Percentiles rank a stretch among this genome's conserved stretches.
These are phyloP conservation scores for Sebastes wilsoni DNA, from an alignment of 2,797 vertebrate genomes.

Conservation along the genomic window DNA sequence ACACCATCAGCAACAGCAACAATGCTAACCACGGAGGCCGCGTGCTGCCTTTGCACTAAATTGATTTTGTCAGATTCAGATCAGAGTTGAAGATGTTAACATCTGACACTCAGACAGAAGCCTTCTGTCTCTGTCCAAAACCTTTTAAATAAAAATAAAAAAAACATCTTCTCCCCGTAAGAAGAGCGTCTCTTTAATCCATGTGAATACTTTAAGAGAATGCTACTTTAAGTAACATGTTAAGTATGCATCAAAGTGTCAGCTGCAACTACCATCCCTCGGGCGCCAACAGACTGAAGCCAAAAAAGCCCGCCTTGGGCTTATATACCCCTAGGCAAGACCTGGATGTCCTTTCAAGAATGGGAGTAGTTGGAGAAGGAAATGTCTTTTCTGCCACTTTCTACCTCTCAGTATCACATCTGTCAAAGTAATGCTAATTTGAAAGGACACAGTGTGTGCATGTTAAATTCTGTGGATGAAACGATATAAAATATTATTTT, in stretches of 20 bases:
- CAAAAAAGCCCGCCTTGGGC: constrained; percentile 83
- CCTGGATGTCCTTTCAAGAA: constrained; percentile 83
- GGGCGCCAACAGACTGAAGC: constrained; percentile 63
- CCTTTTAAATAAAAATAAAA: constrained; percentile 56
- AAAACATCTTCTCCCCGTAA: constrained; percentile 24
- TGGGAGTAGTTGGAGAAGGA: constrained; percentile 65
- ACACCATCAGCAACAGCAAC: background rate
- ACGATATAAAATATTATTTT: background rate
- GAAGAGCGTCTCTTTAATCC: constrained; percentile 65
- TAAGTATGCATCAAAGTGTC: constrained; percentile 82
- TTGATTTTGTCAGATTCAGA: constrained; percentile 51
- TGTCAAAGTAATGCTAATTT: constrained; percentile 55
- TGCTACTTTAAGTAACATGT: constrained; percentile 80
- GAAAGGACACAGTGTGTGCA: constrained; percentile 33
- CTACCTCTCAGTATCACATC: constrained; percentile 71
- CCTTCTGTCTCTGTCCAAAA: constrained; percentile 60
- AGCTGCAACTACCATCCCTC: constrained; percentile 72
- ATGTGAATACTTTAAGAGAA: constrained; percentile 71
- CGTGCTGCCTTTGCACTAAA: constrained; percentile 23
- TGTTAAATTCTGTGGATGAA: background rate
- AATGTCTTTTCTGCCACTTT: constrained; percentile 69
- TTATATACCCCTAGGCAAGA: constrained; percentile 87
- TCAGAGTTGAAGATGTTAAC: constrained; percentile 38
- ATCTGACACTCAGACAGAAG: constrained; percentile 52
- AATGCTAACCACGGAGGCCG: background rate